Conservation (phyloP, 2,888 invertebrate genomes). For the Unio pictorum region DNA sequence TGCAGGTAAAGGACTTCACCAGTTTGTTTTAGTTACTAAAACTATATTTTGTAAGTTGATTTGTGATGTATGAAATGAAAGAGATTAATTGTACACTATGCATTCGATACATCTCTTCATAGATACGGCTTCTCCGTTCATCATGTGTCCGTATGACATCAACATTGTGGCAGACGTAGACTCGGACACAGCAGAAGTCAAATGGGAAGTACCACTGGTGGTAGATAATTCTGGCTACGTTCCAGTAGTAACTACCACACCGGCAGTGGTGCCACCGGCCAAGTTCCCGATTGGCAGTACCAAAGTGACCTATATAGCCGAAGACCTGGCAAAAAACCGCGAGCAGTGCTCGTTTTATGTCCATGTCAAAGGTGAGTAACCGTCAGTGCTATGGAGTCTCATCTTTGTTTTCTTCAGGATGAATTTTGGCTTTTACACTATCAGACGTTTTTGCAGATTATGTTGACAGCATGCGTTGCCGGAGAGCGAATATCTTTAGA, state of each 20-base stretch:
- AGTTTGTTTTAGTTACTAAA: no score
- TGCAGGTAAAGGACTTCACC: no score
- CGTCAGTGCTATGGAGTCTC: no score
- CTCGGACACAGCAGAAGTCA: constrained; percentile 75
- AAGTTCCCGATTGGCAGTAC: constrained; percentile 77
- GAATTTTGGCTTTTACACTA: no score
- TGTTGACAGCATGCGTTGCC: not conserved
- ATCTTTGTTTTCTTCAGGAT: no score
- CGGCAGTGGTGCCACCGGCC: constrained; percentile 75
- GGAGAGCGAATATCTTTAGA: no score
- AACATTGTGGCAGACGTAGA: constrained; percentile 72
- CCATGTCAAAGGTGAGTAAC: constrained; percentile 71
- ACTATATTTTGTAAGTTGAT: no score
- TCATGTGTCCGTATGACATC: constrained; percentile 77
- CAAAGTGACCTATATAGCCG: constrained; percentile 77
- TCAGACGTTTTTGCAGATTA: not conserved
- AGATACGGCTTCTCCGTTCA: constrained; percentile 77
- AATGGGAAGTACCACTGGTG: constrained; percentile 74
- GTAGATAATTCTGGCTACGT: constrained; percentile 77
- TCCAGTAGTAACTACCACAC: constrained; percentile 76
- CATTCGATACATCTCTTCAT: constrained; percentile 10
- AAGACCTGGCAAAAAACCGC: constrained; percentile 77
- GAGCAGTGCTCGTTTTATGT: constrained; percentile 78
- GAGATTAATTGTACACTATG: not conserved
- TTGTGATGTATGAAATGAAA: no score